These are phyloP conservation scores for Euplagia quadripunctaria DNA, from an alignment of 2,888 invertebrate genomes.

Conservation along the genomic window DNA sequence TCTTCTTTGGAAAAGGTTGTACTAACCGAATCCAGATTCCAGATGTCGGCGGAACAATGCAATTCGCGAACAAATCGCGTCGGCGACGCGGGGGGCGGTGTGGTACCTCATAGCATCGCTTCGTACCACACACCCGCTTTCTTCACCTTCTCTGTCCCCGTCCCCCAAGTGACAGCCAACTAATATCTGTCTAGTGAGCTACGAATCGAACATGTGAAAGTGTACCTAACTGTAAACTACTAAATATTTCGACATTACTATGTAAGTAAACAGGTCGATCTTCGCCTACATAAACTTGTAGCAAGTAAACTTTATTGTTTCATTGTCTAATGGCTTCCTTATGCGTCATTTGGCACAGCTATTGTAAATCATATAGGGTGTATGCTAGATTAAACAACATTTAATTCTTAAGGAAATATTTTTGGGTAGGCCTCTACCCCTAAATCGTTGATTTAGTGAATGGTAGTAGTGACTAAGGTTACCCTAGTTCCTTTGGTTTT, in stretches of 20 bases:
- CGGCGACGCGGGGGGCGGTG: slow-evolving; percentile 39
- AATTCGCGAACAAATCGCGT: slow-evolving; percentile 80
- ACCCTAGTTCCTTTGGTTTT: no score
- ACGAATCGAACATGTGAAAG: slow-evolving; percentile 42
- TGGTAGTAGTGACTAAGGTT: no score
- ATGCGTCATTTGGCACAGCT: not conserved
- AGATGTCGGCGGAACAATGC: slow-evolving; percentile 81
- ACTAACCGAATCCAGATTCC: slow-evolving; percentile 81
- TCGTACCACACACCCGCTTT: slow-evolving; percentile 9
- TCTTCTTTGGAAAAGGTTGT: slow-evolving; percentile 65
- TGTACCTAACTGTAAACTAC: slow-evolving; percentile 22
- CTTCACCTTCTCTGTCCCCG: slow-evolving; percentile 35
- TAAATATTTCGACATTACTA: slow-evolving; percentile 8
- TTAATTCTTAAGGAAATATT: not conserved
- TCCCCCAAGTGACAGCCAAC: slow-evolving; percentile 48
- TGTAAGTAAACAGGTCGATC: slow-evolving; percentile 7
- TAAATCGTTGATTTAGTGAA: not conserved
- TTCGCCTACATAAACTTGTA: not conserved
- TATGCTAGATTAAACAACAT: not conserved
- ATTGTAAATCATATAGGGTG: not conserved
- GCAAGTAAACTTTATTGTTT: not conserved
- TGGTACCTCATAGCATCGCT: not conserved
- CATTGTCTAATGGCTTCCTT: not conserved
- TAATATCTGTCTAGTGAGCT: slow-evolving; percentile 48
- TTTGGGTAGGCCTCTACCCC: no score